A percentile compares a stretch with the other conserved stretches of the same genome.
Evolutionary conservation across 1,140 invertebrate species (phyloP).

Genomic region (Contarinia nasturtii): DNA sequence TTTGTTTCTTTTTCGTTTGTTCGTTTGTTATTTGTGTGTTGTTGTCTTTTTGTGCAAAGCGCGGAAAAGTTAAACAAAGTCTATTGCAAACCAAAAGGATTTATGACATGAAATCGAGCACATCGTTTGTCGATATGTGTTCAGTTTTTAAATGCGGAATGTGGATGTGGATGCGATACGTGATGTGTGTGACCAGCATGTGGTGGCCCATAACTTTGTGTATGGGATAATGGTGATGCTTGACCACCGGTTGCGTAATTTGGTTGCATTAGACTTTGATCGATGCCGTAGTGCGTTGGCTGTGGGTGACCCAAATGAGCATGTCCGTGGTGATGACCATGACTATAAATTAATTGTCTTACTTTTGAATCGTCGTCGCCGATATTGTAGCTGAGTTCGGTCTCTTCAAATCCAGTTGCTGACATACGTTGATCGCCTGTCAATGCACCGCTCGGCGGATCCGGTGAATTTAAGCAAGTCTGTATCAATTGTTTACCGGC

Average conservation of each 20-base stretch:
- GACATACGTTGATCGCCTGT: constrained; percentile 86
- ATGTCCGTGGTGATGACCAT: constrained; percentile 40
- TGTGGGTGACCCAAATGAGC: constrained; percentile 24
- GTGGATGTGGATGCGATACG: constrained; percentile 20
- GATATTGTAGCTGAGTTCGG: constrained; percentile 92
- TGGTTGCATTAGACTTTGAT: constrained; percentile 24
- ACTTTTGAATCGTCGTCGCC: constrained; percentile 88
- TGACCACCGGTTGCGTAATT: constrained; percentile 24
- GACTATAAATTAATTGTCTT: constrained; percentile 81
- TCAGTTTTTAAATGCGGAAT: constrained; percentile 3
- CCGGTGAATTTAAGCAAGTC: constrained; percentile 94
- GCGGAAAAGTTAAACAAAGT: too few relatives aligned
- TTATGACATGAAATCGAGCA: not conserved
- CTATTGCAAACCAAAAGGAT: not conserved
- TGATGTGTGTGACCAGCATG: constrained; percentile 18
- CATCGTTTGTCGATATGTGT: not conserved
- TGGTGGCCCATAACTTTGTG: constrained; percentile 16
- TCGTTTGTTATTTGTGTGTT: too few relatives aligned
- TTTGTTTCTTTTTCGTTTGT: too few relatives aligned
- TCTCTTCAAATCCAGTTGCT: constrained; percentile 95
- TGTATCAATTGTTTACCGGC: constrained; percentile 96
- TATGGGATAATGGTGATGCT: constrained; percentile 22
- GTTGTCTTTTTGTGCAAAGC: too few relatives aligned
- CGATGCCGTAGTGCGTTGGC: constrained; percentile 21
- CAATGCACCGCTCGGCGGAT: constrained; percentile 58